A percentile compares a stretch with the other conserved stretches of the same genome.
Evolutionary conservation across 2,797 vertebrate genomes (phyloP).

Genomic region (Danio aesculapii): DNA sequence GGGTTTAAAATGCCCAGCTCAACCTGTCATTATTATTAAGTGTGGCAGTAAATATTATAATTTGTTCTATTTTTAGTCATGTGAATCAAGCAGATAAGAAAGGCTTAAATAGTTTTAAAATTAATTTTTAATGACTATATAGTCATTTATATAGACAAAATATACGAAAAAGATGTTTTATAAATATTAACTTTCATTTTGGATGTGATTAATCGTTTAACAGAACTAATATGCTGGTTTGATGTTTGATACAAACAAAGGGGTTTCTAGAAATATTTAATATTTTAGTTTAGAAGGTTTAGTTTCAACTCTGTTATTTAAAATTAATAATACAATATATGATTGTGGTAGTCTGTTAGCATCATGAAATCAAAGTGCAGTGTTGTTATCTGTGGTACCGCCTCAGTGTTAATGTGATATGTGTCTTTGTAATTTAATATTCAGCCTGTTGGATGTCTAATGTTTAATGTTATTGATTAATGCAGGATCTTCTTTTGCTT

Average conservation of each 20-base stretch:
- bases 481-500: background rate
- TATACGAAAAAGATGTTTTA: too few relatives aligned
- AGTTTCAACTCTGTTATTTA: background rate
- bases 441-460: too few relatives aligned
- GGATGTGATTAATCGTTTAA: too few relatives aligned
- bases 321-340: background rate
- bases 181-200: too few relatives aligned
- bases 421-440: background rate
- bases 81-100: background rate
- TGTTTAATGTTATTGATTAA: background rate
- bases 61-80: background rate
- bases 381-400: background rate
- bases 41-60: background rate
- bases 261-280: background rate
- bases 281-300: background rate
- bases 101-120: background rate
- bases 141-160: too few relatives aligned
- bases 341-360: too few relatives aligned
- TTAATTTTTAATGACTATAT: too few relatives aligned
- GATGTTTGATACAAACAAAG: background rate
- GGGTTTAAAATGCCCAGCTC: background rate
- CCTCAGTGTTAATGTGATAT: background rate
- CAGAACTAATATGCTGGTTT: too few relatives aligned
- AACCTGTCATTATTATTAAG: background rate
- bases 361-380: background rate